phyloP scores from a whole-genome alignment of 2,888 invertebrate species.

The Dendrolimus pini region DNA sequence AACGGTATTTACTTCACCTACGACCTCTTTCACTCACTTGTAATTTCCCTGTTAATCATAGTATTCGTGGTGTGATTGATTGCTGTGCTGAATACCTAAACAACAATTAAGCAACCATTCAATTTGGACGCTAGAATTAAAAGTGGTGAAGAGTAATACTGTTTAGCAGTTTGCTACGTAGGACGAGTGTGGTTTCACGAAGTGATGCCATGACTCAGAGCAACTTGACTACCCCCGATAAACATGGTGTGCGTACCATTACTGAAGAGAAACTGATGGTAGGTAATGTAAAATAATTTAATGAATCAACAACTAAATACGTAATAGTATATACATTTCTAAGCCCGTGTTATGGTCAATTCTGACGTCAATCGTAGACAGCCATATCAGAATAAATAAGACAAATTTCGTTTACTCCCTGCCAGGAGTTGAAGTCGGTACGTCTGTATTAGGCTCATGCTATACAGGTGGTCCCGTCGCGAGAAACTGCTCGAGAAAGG shows the following conservation, averaged over 20 bases:
- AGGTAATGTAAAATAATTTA: slow-evolving; percentile 17
- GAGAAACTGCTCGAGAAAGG: too few species aligned
- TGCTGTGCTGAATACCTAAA: slow-evolving; percentile 1
- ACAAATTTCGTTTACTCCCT: too few species aligned
- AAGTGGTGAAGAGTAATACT: slow-evolving; percentile 3
- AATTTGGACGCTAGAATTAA: neutral
- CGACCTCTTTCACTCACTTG: too few species aligned
- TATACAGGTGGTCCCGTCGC: too few species aligned
- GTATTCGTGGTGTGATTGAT: slow-evolving; percentile 3
- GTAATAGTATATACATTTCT: too few species aligned
- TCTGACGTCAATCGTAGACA: too few species aligned
- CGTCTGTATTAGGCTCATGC: too few species aligned
- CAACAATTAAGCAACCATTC: neutral
- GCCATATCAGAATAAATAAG: too few species aligned
- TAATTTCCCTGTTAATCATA: slow-evolving; percentile 1
- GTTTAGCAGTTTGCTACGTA: slow-evolving; percentile 6
- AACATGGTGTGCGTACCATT: slow-evolving; percentile 49
- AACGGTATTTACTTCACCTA: slow-evolving; percentile 1
- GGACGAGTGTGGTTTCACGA: slow-evolving; percentile 13
- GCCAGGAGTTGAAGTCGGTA: too few species aligned
- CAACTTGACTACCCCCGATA: slow-evolving; percentile 44
- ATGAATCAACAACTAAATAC: neutral
- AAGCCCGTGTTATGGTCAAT: too few species aligned
- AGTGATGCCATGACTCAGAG: slow-evolving; percentile 65
- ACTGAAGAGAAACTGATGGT: slow-evolving; percentile 70